Evolutionary conservation across 2,113 vertebrate genomes (phyloP), one percentile per base, ranked within the genome.

Genomic region (Sminthopsis crassicaudata): DNA sequence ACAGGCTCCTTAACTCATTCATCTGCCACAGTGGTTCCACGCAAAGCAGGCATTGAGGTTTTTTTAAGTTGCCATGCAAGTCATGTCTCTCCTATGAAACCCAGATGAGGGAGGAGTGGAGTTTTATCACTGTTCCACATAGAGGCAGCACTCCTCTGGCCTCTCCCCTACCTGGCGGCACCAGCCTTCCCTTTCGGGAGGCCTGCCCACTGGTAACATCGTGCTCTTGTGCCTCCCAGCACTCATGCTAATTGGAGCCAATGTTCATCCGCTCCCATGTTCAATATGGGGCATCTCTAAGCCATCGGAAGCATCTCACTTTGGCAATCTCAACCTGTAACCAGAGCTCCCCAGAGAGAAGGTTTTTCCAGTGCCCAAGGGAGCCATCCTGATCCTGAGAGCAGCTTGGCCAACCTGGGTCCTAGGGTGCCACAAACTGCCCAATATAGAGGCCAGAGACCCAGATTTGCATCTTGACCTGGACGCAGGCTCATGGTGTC

Each of bases 201-300:
- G 14, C 84, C 91, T 96, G 92, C 52, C 22, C 92, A 92, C 89
- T 52, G 27, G 53, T 50, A 95, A 76, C 1, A 92, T 25, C 90
- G 46, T 46, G 53, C n/a, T 96, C 95, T 54, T 93, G 89, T 91
- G 76, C 95, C 55, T 93, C 46, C 93, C 53, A 94, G 51, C 67
- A 8, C 90, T 93, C 88, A 54, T 52, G 52, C 90, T 92, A 95
- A 92, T 96, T 96, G 90, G 96, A 95, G 93, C 55, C n/a, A 96
- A n/a, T 50, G 46, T 14, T 89, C 92, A 91, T 95, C 67, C 89
- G 23, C 51, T 96, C 55, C 94, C 93, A 95, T 92, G 95, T 96
- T 94, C 92, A 94, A 97, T 42, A 93, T 24, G 95, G 55, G 1
- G 91, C 95, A 53, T 51, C 22, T 96, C 67, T 93, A 94, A 89